Base-by-base conservation (phyloP, 1,140 invertebrate genomes). In the Sminthurides bifidus region DNA sequence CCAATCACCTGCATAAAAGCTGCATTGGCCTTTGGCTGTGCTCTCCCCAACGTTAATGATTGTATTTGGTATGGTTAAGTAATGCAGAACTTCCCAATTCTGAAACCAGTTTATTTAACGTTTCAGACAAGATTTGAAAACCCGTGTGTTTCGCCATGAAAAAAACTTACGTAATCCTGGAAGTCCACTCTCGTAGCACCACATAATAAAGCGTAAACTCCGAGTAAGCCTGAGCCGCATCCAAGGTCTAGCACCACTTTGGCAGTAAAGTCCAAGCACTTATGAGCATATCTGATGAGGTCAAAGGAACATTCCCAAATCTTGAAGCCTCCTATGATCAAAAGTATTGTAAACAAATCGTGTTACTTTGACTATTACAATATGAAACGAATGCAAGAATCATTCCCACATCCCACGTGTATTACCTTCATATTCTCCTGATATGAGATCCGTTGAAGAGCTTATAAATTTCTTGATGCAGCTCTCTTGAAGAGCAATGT, bases 291-390 rank as follows among this genome's bases (percentile, higher is more conserved):
- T 51, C 78, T 68, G 27, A 80, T 66, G 43, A 92, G 68, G 68
- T 91, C 87, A 68, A 79, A 76, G 17, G 84, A 88, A 64, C 87
- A 87, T 72, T 92, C 87, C 88, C 88, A 92, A 54, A 90, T 78
- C 76, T 90, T 91, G 23, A 87, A 73, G 15, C 88, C 88, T 63
- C 87, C 86, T 88, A 65, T 44, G 70, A 57, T 38, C 51, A 21
- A 35, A 35, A n/a, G n/a, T n/a, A 35, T 35, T 35, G 33, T 44
- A 8, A 19, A 33, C 8, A 50, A 29, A 33, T 8, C 15, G 48
- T 14, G 15, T 26, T 12, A 14, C 10, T 14, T 35, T 19, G 21
- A 21, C 14, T 29, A 52, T 8, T 14, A 26, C 15, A 41, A 21
- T 8, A 40, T 52, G 8, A 52, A 52, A n/a, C 6, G 23, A 40